Evolutionary conservation across 2,888 invertebrate genomes (phyloP), one percentile per base, ranked within the genome.

Genomic region (Heliconius aoede): DNA sequence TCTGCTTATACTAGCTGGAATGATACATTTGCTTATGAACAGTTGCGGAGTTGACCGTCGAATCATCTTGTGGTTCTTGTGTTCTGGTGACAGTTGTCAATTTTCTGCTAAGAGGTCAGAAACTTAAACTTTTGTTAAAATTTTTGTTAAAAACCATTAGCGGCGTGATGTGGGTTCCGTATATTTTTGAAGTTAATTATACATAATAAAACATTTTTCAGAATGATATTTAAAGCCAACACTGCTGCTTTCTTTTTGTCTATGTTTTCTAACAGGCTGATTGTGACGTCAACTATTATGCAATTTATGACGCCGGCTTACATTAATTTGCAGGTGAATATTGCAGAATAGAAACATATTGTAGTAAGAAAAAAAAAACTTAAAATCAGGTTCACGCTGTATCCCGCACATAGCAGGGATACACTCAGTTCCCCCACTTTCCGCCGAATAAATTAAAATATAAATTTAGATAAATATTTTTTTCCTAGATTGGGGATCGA

Each of bases 11-110:
- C 24, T 91, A 36, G 78, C 80, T 4, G 85, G 86, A 11, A 90
- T 91, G 89, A 4, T 91, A 5, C 55, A 86, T 73, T 76, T 91
- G 51, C 74, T 90, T 18, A 67, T 90, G 9, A 93, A 92, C 72
- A 89, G 90, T 74, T 87, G 89, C 58, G 91, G 90, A 0, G 79
- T 85, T 0, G 92, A 92, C 82, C 87, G 88, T 62, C 90, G 92
- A 4, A 40, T 92, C 4, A 83, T 84, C 3, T 61, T 90, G 18
- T 85, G 82, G 83, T 79, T 91, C 7, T 51, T 92, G 18, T 83
- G 86, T 79, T 83, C 84, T 1, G 91, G 90, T 9, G 83, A 86
- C 21, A 46, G 80, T 1, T 81, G 81, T n/a, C 84, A 86, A 30
- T 92, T 85, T 84, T 81, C 86, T 51, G 84, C 81, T 1, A 84